Evolutionary conservation across 2,113 vertebrate species (phyloP).

Genomic region (Gadus chalcogrammus): DNA sequence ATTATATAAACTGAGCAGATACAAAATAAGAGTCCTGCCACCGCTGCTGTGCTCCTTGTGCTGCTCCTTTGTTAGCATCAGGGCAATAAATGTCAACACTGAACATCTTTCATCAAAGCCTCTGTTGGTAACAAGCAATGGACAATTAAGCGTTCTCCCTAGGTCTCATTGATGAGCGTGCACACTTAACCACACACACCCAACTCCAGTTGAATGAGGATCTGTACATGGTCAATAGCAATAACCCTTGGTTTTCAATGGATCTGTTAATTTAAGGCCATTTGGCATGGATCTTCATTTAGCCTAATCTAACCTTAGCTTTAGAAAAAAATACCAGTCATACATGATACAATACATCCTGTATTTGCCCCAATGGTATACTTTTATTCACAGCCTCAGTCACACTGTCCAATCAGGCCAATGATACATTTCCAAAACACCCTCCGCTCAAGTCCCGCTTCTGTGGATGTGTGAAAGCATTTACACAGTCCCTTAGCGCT

Average conservation of each 20-base stretch:
- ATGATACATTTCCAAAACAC: slow-evolving; percentile 37
- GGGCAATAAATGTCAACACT: too few relatives aligned
- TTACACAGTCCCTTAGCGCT: slow-evolving; percentile 9
- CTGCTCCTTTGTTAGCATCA: too few relatives aligned
- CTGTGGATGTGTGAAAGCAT: slow-evolving; percentile 3
- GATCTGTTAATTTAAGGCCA: not conserved
- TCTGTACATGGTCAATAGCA: not conserved
- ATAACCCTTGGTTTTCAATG: not conserved
- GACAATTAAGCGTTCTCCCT: not conserved
- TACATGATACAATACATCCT: too few relatives aligned
- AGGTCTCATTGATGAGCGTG: not conserved
- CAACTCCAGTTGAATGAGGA: not conserved
- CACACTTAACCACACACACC: not conserved
- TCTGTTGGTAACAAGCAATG: not conserved
- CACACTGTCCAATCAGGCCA: slow-evolving; percentile 30
- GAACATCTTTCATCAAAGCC: too few relatives aligned
- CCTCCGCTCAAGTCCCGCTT: slow-evolving; percentile 32
- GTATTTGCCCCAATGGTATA: too few relatives aligned
- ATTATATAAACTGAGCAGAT: too few relatives aligned
- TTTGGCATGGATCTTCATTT: not conserved
- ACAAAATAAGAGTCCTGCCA: too few relatives aligned
- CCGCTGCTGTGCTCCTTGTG: too few relatives aligned
- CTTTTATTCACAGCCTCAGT: slow-evolving; percentile 12
- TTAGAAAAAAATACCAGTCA: too few relatives aligned
- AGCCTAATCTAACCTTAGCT: not conserved